Conservation (phyloP, 2,113 vertebrate genomes). For the Rhea americana region DNA sequence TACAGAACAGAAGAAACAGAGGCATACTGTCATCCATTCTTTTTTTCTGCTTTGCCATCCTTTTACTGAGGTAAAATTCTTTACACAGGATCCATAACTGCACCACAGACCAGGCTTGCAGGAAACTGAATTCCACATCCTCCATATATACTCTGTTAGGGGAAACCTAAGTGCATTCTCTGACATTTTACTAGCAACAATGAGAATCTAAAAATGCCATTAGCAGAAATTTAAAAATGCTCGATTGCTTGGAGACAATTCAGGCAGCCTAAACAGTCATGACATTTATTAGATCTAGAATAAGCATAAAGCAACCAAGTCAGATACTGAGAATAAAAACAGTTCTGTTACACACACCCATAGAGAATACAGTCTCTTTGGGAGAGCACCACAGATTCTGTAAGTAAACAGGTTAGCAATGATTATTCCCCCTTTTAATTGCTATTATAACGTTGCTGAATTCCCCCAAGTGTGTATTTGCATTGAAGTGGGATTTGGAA, state of each 20-base stretch:
- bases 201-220: slow-evolving; percentile 2
- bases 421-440: background rate
- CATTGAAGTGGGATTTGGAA: background rate
- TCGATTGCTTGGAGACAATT: background rate
- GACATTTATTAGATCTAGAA: background rate
- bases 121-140: background rate
- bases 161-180: background rate
- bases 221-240: slow-evolving; percentile 25
- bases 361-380: background rate
- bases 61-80: background rate
- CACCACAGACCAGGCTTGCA: background rate
- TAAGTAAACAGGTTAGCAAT: background rate
- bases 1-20: background rate
- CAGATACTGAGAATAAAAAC: background rate
- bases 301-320: background rate
- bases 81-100: background rate
- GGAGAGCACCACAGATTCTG: background rate
- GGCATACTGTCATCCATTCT: background rate
- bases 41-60: background rate
- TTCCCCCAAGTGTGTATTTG: background rate
- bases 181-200: background rate
- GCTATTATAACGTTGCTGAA: background rate
- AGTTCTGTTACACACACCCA: background rate
- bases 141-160: background rate
- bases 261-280: background rate